Evolutionary conservation across 2,888 invertebrate species (phyloP), one percentile per base, ranked within the genome.

Genomic region (Caenorhabditis wallacei): DNA sequence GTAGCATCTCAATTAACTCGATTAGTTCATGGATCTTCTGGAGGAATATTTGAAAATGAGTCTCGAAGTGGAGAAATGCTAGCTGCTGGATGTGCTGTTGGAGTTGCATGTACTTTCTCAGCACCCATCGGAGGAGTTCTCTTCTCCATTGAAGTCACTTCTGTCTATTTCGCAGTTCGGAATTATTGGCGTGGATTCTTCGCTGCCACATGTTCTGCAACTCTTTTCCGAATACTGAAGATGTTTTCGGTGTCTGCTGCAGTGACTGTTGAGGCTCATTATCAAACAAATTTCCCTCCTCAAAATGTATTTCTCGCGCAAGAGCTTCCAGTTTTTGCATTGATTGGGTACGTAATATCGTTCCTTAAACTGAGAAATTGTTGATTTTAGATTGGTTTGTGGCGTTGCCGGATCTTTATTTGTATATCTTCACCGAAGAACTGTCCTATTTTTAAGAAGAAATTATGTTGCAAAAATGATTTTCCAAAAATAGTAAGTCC

Each of bases 101-200:
- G 98, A 0, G 97, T 98, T 0, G 94, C 95, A 0, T 95, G 96
- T 40, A 97, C 97, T 91, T 98, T 98, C 93, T 97, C 96, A 0
- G 97, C 98, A 0, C 98, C 98, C 0, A 96, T 98, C 18, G 97
- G 98, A 92, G 97, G 98, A 88, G 98, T 99, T 0, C 94, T 99
- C 72, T 98, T 99, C 93, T 98, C 97, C 89, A 98, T 99, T 89
- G 98, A 99, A 94, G 98, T 98, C 93, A 99, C 98, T 35, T 97
- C 98, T 0, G 97, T 97, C 0, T 98, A 98, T 93, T 99, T 99
- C 93, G 98, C 98, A 8, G 97, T 99, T 0, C 94, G 98, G 72
- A 98, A 98, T 92, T 99, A 99, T 54, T 99, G 98, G 98, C 94
- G 98, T 43, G 98, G 97, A 0, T 98, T 98, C 93, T 98, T 98